A percentile compares a stretch with the other conserved stretches of the same genome.
Conservation (phyloP, 2,113 vertebrate species). For the Rhipidura dahli region DNA sequence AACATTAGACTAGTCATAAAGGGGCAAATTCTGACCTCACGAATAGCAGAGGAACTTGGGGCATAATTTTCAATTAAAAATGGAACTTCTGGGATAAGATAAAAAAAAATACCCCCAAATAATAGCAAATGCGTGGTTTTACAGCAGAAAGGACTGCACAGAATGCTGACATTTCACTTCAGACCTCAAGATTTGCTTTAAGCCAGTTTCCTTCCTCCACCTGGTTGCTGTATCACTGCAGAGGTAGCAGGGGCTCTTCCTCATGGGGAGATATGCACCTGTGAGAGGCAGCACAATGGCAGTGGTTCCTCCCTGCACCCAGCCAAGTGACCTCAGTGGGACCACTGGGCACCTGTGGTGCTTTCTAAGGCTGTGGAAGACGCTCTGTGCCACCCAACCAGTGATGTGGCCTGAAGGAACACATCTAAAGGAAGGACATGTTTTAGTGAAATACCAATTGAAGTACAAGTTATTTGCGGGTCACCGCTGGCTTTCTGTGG, state of each 20-base stretch:
- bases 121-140: background rate
- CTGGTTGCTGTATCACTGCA: background rate
- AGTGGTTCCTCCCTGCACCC: background rate
- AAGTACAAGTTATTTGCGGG: background rate
- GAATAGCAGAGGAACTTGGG: background rate
- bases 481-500: background rate
- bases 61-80: background rate
- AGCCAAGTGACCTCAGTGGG: background rate
- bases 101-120: background rate
- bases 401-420: background rate
- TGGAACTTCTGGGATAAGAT: background rate
- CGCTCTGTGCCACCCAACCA: background rate
- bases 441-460: background rate
- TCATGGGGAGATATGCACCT: fast-evolving
- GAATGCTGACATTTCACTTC: background rate
- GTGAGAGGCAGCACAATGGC: background rate
- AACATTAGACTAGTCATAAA: background rate
- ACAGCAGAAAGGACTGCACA: background rate
- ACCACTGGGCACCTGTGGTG: fast-evolving
- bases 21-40: background rate
- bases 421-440: no score
- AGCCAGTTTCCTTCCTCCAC: background rate
- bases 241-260: background rate
- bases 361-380: background rate
- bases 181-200: background rate